Percentiles rank a stretch among this genome's conserved stretches.
Conservation (phyloP, 64 coral and sea anemone species). For the Montipora foliosa region DNA sequence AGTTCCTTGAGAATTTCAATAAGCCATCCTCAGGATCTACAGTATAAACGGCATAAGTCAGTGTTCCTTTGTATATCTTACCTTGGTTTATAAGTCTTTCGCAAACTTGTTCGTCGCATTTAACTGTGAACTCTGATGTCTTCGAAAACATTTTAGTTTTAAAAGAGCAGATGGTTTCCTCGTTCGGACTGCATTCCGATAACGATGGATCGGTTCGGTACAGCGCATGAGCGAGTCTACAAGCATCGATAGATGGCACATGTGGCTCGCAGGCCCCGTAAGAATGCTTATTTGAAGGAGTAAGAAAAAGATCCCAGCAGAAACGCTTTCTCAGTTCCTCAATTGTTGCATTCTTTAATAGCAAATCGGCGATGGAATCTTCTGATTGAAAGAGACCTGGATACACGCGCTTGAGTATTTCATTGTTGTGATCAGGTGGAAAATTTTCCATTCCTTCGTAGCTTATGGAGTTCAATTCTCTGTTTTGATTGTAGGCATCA, state of each 20-base stretch:
- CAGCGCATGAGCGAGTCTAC: constrained; percentile 56
- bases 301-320: not conserved
- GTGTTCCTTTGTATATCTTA: not conserved
- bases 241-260: constrained; percentile 30
- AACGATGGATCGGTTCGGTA: constrained; percentile 27
- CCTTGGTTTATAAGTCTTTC: not conserved
- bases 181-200: constrained; percentile 14
- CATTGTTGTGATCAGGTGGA: not conserved
- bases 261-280: constrained; percentile 78
- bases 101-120: constrained; percentile 56
- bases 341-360: not conserved
- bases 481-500: not conserved
- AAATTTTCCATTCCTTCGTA: not conserved
- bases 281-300: not conserved
- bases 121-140: not conserved
- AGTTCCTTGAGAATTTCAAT: constrained; percentile 15
- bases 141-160: not conserved
- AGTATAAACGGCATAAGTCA: constrained; percentile 36
- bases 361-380: not conserved
- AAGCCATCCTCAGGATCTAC: constrained; percentile 64
- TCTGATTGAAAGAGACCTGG: not conserved
- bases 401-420: not conserved
- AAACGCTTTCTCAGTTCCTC: not conserved
- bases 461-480: not conserved
- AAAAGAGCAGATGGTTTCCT: constrained; percentile 41